These are phyloP conservation scores for Tor tambroides DNA, from an alignment of 2,113 vertebrate genomes.

Conservation along the genomic window DNA sequence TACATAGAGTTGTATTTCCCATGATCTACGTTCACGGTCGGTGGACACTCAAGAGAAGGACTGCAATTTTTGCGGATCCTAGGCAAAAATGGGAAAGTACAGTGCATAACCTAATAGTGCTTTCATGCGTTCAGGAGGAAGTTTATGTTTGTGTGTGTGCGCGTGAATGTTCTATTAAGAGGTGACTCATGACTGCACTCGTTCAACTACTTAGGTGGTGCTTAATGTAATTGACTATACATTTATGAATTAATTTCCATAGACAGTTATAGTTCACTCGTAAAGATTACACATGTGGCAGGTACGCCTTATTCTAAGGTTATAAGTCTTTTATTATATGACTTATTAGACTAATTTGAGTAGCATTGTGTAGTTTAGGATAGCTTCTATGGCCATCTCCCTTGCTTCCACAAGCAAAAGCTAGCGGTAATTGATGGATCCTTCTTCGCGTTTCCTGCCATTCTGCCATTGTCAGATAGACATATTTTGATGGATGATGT, in stretches of 20 bases:
- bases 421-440: conserved; percentile 49
- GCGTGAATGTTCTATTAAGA: not conserved
- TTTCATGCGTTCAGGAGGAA: not conserved
- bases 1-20: too few relatives aligned
- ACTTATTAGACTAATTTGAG: conserved; percentile 12
- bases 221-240: conserved; percentile 36
- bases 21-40: too few relatives aligned
- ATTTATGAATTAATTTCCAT: conserved; percentile 35
- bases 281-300: too few relatives aligned
- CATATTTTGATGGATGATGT: conserved; percentile 59
- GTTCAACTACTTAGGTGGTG: conserved; percentile 2
- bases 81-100: conserved; percentile 33
- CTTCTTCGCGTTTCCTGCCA: conserved; percentile 46
- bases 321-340: conserved; percentile 33
- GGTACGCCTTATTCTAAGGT: too few relatives aligned
- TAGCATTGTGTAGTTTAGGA: conserved; percentile 28
- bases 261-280: too few relatives aligned
- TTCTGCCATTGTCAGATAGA: conserved; percentile 47
- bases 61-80: conserved; percentile 63
- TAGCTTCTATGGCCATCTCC: too few relatives aligned
- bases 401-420: too few relatives aligned
- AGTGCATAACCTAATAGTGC: conserved; percentile 44
- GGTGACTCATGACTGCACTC: not conserved
- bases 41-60: conserved; percentile 65
- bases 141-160: conserved; percentile 10